These are phyloP conservation scores for Magallana nippona DNA, from an alignment of 2,888 invertebrate genomes.

Conservation along the genomic window DNA sequence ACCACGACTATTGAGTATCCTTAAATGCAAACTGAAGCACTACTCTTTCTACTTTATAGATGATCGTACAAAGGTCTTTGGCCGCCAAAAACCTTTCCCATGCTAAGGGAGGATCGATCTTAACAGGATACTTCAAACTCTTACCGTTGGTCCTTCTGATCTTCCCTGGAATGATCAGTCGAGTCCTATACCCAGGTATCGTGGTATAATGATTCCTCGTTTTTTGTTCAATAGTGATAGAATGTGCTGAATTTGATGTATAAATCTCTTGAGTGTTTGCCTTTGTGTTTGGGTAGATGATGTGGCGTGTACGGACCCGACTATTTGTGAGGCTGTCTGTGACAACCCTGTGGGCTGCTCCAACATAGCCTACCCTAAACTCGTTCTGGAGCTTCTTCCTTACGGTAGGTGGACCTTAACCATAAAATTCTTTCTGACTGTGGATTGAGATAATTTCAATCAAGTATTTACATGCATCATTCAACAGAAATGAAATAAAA, in stretches of 20 bases:
- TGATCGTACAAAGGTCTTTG: slow-evolving; percentile 81
- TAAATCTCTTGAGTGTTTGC: not conserved
- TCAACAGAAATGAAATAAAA: too few relatives aligned
- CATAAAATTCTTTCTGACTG: not conserved
- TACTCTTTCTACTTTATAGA: slow-evolving; percentile 65
- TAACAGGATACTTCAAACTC: slow-evolving; percentile 81
- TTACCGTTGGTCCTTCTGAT: slow-evolving; percentile 81
- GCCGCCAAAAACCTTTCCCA: slow-evolving; percentile 80
- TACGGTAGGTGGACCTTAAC: slow-evolving; percentile 61
- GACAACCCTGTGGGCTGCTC: slow-evolving; percentile 76
- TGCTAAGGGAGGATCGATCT: slow-evolving; percentile 81
- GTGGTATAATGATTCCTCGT: not conserved
- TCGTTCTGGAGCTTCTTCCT: slow-evolving; percentile 76
- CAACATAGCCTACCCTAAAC: slow-evolving; percentile 77
- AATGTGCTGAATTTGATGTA: too few relatives aligned
- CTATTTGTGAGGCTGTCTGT: slow-evolving; percentile 65
- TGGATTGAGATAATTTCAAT: not conserved
- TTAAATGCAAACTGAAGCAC: too few relatives aligned
- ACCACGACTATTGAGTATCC: too few relatives aligned
- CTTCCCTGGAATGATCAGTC: slow-evolving; percentile 81
- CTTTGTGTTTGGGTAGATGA: slow-evolving; percentile 56
- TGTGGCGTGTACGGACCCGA: slow-evolving; percentile 73
- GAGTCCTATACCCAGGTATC: slow-evolving; percentile 79
- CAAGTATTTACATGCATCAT: too few relatives aligned
- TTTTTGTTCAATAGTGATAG: too few relatives aligned